Evolutionary conservation across 2,113 vertebrate species (phyloP).

Genomic region (Alligator sinensis): DNA sequence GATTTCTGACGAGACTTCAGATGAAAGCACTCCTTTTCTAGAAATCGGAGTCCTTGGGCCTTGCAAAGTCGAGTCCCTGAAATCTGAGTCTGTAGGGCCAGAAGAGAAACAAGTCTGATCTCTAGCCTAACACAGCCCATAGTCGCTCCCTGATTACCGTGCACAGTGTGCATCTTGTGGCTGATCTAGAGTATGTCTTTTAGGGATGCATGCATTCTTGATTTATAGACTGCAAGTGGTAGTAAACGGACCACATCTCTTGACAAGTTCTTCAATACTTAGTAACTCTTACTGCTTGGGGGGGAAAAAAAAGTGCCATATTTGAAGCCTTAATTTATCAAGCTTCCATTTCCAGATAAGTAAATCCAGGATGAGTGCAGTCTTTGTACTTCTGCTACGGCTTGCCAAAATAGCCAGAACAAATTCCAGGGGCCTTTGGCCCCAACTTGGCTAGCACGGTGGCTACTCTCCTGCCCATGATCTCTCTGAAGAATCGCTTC

Average conservation of each 20-base stretch:
- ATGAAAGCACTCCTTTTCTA: neutral
- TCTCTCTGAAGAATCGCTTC: neutral
- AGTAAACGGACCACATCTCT: accelerated
- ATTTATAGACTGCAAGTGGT: neutral
- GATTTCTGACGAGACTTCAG: slow-evolving; percentile 7
- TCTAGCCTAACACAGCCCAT: neutral
- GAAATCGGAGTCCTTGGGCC: neutral
- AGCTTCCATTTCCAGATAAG: neutral
- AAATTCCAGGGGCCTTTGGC: neutral
- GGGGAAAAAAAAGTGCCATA: too few relatives aligned
- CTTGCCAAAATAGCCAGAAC: neutral
- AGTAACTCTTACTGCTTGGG: accelerated
- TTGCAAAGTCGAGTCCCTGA: neutral
- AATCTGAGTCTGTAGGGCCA: neutral
- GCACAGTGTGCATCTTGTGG: neutral
- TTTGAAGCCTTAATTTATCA: neutral
- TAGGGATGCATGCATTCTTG: neutral
- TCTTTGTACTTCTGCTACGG: neutral
- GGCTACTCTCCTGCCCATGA: neutral
- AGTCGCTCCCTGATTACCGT: neutral
- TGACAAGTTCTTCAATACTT: neutral
- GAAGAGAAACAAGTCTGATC: neutral
- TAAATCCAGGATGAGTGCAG: accelerated
- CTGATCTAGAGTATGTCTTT: neutral
- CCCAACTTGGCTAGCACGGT: accelerated